phyloP scores from a whole-genome alignment of 2,797 vertebrate species.

The Propithecus perrieri region DNA sequence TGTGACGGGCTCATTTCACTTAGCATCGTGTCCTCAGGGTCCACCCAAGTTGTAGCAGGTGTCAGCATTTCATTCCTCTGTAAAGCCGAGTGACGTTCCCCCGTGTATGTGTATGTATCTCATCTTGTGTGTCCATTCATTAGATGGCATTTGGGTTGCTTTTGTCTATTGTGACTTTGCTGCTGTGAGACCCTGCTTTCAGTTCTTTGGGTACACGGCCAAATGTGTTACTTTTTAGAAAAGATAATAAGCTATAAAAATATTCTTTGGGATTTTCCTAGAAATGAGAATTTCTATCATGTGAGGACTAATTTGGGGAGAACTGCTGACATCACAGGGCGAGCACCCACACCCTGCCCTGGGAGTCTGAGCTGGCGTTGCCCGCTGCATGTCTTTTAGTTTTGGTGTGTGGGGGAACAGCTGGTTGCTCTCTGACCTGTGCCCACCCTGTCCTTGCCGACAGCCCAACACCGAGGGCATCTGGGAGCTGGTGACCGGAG shows the following conservation, averaged over 20 bases:
- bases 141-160: background rate
- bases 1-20: background rate
- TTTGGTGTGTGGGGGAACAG: background rate
- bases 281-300: background rate
- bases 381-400: rapidly evolving
- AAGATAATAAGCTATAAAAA: background rate
- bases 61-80: background rate
- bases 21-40: background rate
- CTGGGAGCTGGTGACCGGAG: slow-evolving; percentile 92
- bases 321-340: rapidly evolving
- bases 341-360: rapidly evolving
- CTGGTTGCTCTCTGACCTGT: slow-evolving; percentile 26
- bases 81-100: background rate
- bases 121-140: background rate
- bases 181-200: background rate
- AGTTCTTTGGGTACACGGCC: background rate
- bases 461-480: slow-evolving; percentile 94
- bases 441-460: slow-evolving; percentile 21
- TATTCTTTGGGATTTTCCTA: background rate
- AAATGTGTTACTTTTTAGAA: background rate
- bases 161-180: background rate
- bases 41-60: background rate
- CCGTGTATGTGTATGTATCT: rapidly evolving
- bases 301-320: background rate
- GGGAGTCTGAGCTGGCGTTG: background rate